Evolutionary conservation across 2,888 invertebrate species (phyloP), one percentile per base, ranked within the genome.

Genomic region (Heterodera filipjevi): DNA sequence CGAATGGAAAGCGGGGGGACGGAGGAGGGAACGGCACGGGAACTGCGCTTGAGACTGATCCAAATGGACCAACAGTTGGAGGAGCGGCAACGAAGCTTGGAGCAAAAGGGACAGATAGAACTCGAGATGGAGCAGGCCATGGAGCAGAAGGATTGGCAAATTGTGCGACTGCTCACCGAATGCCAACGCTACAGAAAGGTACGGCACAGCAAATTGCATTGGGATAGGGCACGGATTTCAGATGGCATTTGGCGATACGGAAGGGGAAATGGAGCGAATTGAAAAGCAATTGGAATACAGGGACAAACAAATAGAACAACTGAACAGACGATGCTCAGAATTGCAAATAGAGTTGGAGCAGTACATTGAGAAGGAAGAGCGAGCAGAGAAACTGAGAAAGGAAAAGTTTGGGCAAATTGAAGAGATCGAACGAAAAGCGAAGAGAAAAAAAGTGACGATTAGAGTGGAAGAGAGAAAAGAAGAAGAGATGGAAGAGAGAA

Each of bases 221-320:
- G 33, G 14, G 3, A 22, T 0, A 2, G n/a, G 12, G 16, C 8
- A 32, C n/a, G 3, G 16, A 6, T 66, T 75, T 39, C 64, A 85
- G 85, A 59, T 83, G 46, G 83, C 81, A 27, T 87, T 85, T 66
- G 87, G 87, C 22, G 80, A 79, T 66, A 81, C 83, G 0, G 77
- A 83, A 66, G 81, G 81, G 3, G 84, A 87, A 78, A 79, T 87
- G 0, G 30, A 70, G 12, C 68, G 81, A 3, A 76, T 88, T n/a
- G 83, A 86, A 68, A 81, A 80, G 49, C 87, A 87, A 76, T 76
- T 87, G n/a, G 80, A 82, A 71, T 86, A 83, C 80, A 82, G 88
- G 12, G 86, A 88, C 68, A 82, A 83, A n/a, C 88, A 88, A 74
- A 85, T 88, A 71, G 77, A 79, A 33, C 78, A 86, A 75, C 78